Conservation (phyloP, 2,797 vertebrate species). For the Enteromius thamalakanensis region DNA sequence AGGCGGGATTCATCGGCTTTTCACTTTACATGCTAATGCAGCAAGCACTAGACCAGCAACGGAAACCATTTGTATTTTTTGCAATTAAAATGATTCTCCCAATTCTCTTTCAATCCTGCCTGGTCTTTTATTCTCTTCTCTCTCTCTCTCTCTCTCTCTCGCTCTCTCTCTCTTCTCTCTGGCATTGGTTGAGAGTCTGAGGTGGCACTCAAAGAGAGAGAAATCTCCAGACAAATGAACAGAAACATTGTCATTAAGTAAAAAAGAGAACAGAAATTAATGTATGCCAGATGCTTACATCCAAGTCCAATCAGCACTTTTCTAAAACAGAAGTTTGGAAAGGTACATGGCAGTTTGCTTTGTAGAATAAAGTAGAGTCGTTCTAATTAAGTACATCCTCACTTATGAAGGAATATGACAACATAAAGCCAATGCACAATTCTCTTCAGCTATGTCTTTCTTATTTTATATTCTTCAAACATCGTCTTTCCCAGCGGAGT, state of each 20-base stretch:
- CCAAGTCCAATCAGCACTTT: conserved; percentile 17
- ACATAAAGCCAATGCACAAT: conserved; percentile 8
- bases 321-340: conserved; percentile 17
- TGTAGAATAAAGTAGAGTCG: background rate
- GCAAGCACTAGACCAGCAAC: conserved; percentile 51
- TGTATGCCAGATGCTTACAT: conserved; percentile 23
- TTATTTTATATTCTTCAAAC: conserved; percentile 5
- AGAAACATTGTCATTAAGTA: background rate
- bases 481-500: background rate
- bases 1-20: conserved; percentile 21
- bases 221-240: conserved; percentile 25
- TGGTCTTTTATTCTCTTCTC: conserved; percentile 4
- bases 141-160: background rate
- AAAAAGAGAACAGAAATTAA: conserved; percentile 30
- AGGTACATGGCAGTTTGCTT: conserved; percentile 1
- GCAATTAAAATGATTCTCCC: conserved; percentile 56
- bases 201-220: conserved; percentile 13
- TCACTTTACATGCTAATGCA: conserved; percentile 57
- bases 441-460: conserved; percentile 6
- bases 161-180: background rate
- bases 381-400: conserved; percentile 29
- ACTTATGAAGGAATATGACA: conserved; percentile 10
- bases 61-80: conserved; percentile 60
- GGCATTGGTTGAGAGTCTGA: conserved; percentile 13
- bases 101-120: conserved; percentile 33